A percentile compares a stretch with the other conserved stretches of the same genome.
phyloP scores from a whole-genome alignment of 2,888 invertebrate species.

The Ochropacha duplaris region DNA sequence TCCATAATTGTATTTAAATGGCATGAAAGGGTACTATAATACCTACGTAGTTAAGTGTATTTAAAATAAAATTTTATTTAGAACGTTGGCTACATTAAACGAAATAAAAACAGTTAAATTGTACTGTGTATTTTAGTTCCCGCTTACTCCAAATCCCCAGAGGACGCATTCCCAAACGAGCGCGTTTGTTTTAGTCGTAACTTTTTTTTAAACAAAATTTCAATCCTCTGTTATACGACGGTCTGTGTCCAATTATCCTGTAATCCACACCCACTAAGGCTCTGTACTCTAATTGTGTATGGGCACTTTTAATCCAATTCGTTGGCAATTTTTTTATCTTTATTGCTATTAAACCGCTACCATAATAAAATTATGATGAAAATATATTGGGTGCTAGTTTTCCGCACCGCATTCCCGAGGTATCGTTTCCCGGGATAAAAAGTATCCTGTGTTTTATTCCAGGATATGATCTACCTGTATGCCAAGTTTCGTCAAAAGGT shows the following conservation, averaged over 20 bases:
- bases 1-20: too few relatives aligned
- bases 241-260: conserved; percentile 46
- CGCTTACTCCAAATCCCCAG: conserved; percentile 13
- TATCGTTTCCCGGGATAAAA: too few relatives aligned
- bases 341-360: conserved; percentile 9
- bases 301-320: conserved; percentile 36
- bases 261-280: conserved; percentile 52
- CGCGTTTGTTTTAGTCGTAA: conserved; percentile 20
- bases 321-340: conserved; percentile 17
- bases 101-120: conserved; percentile 9
- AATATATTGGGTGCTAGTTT: too few relatives aligned
- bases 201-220: conserved; percentile 35
- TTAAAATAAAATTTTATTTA: background rate
- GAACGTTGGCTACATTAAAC: background rate
- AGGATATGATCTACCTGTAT: too few relatives aligned
- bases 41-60: too few relatives aligned
- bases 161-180: conserved; percentile 27
- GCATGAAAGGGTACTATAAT: too few relatives aligned
- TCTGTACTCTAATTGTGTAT: conserved; percentile 38
- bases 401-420: too few relatives aligned
- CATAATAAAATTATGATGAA: background rate
- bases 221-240: conserved; percentile 40
- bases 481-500: too few relatives aligned
- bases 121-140: conserved; percentile 22
- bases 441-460: too few relatives aligned